Base-by-base conservation (phyloP, 2,113 vertebrate genomes). In the Maccullochella peelii region DNA sequence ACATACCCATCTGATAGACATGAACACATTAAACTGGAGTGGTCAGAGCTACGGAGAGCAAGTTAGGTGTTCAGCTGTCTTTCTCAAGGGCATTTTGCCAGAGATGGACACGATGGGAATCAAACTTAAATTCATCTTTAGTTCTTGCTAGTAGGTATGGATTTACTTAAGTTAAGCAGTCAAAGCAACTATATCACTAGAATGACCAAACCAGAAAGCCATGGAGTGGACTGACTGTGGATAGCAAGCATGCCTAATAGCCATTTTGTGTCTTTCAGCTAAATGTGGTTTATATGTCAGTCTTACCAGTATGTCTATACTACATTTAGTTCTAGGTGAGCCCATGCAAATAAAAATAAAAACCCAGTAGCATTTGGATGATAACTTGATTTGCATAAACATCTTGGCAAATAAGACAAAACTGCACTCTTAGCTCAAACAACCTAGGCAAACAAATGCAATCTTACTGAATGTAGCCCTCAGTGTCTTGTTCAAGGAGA, bases 1-100 rank as follows among this genome's bases (percentile, higher is more conserved):
- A 73, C 67, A 70, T 85, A 71, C 59, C 44, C 65, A 49, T 86
- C 75, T 73, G 75, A 83, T 63, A 82, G 79, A 82, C 81, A 62
- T 61, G 66, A 50, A 72, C 74, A 77, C 79, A 79, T 84, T 80
- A 77, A 86, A 83, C 20, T 3, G 2, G 70, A 72, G 78, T 61
- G 88, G 84, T 88, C 83, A 69, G 77, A 79, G 66, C 70, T 25
- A 38, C 33, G n/a, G 52, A 50, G 52, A 69, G 61, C 47, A 21
- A 75, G 65, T 80, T 71, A 80, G 75, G 68, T 61, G 54, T 73
- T 80, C 6, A 15, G 58, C 42, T 69, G 73, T 79, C n/a, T 79
- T 42, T 71, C 9, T 42, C 82, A 73, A 82, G 77, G 80, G 55
- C 77, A 42, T 63, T 49, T 25, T 40, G 38, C 57, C 52, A 15